phyloP scores from a whole-genome alignment of 2,888 invertebrate species.

The Zele albiditarsus region DNA sequence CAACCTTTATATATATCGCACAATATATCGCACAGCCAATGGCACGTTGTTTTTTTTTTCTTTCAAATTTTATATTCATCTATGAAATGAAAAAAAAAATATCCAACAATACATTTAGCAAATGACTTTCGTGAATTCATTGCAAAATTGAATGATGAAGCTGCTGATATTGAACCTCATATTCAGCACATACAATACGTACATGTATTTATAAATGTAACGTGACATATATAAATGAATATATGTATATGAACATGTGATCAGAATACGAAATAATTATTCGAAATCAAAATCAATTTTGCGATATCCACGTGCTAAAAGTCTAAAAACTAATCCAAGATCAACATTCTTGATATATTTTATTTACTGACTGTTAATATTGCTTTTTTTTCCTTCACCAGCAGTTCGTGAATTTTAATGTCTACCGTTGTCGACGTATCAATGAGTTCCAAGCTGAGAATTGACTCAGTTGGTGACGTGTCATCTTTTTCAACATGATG shows the following conservation, averaged over 20 bases:
- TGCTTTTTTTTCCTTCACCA: constrained; percentile 79
- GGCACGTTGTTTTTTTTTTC: background rate
- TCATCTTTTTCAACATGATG: constrained; percentile 78
- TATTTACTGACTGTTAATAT: constrained; percentile 41
- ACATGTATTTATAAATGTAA: background rate
- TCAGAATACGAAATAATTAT: background rate
- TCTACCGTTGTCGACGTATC: constrained; percentile 82
- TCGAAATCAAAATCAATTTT: background rate
- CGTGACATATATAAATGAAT: background rate
- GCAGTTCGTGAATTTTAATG: constrained; percentile 78
- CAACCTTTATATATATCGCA: background rate
- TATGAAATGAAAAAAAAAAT: background rate
- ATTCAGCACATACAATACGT: background rate
- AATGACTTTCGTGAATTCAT: background rate
- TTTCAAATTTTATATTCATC: background rate
- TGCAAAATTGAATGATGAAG: background rate
- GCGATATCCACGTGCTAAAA: background rate
- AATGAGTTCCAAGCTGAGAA: constrained; percentile 80
- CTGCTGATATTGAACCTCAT: background rate
- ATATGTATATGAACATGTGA: background rate
- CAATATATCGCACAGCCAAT: constrained; percentile 11
- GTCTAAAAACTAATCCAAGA: constrained; percentile 2
- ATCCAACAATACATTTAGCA: background rate
- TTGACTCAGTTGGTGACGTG: constrained; percentile 77
- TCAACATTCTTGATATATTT: background rate